Evolutionary conservation across 92 coral and sea anemone genomes (phyloP), one percentile per base, ranked within the genome.

Genomic region (Heteractis magnifica): DNA sequence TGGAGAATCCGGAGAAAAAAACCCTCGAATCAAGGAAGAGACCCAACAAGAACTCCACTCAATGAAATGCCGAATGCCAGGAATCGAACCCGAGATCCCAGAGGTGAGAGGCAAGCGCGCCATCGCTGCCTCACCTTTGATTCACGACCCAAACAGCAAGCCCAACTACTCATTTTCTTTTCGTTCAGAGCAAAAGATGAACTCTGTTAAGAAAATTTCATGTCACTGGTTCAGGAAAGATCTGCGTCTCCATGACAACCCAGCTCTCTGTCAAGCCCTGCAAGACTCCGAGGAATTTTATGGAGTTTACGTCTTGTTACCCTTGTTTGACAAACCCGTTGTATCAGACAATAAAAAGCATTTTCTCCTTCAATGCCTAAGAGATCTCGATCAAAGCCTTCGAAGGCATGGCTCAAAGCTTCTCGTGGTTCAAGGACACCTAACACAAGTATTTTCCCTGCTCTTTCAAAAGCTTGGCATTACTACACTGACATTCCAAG

Each of bases 211-310:
- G 53, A 79, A 56, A 51, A 78, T 80, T 13, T 81, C 90, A 34
- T 84, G 91, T 75, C 97, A 93, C 77, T 95, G 98, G 98, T 95
- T 95, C 78, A 89, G 95, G 51, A 95, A 95, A 72, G 92, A 95
- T 72, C 88, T 95, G 6, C 93, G 98, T 65, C 86, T 95, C 62
- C 97, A 95, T 58, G 98, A 95, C 89, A 95, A 95, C 83, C 97
- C 98, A 50, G 94, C 95, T 21, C 90, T 95, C 14, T 52, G 87
- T 51, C 90, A 95, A 60, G 95, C 98, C 52, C 20, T 93, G 55
- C 79, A 80, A 4, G 86, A 81, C 59, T 82, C 98, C 76, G 81
- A 78, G 19, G 83, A 79, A 10, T 78, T 95, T 56, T 86, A 89
- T 80, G 97, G 93, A 5, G 79, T 95, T 52, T 95, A 92, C 86